Base-by-base conservation (phyloP, 2,888 invertebrate species). In the Ormyrus pomaceus region DNA sequence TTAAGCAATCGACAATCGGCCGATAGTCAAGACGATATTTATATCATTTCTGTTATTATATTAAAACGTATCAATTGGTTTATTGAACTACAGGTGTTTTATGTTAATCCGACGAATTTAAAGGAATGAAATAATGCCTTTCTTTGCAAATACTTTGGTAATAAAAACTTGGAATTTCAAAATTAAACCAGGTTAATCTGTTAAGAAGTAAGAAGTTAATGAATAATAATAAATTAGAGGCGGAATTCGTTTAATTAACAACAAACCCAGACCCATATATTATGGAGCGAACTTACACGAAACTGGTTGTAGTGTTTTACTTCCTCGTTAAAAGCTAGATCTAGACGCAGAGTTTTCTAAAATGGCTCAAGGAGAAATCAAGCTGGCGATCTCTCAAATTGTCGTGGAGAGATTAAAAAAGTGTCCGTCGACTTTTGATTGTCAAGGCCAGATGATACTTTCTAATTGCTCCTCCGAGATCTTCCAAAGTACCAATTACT, bases 291-390 rank as follows among this genome's bases (percentile, higher is more conserved):
- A 45, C 53, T 48, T 51, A n/a, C 46, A 58, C n/a, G n/a, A 59
- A 77, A 71, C 65, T 66, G 59, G 77, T 66, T 71, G 10, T 58
- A 19, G 59, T 65, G 58, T 45, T 69, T 64, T 19, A 51, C 19
- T 56, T 55, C 56, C 61, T 68, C 78, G 5, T 55, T 61, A 61
- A 73, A 53, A 77, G 13, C 45, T 51, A 53, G 48, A 46, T 70
- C 55, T 8, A 19, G 0, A 48, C 11, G n/a, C n/a, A 73, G 53
- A 51, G 59, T 68, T 66, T 62, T 66, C 46, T 77, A 51, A 58
- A 65, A 66, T 50, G n/a, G 46, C 58, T 66, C 59, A 10, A 66
- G 70, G 72, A 61, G 78, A 78, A 73, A 77, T 72, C 71, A 45
- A n/a, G 45, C 46, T 19, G 5, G 68, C 19, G 13, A 75, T 68